Conservation (phyloP, 35 echinoderm and acorn worm genomes). For the Nesometra sesokonis region DNA sequence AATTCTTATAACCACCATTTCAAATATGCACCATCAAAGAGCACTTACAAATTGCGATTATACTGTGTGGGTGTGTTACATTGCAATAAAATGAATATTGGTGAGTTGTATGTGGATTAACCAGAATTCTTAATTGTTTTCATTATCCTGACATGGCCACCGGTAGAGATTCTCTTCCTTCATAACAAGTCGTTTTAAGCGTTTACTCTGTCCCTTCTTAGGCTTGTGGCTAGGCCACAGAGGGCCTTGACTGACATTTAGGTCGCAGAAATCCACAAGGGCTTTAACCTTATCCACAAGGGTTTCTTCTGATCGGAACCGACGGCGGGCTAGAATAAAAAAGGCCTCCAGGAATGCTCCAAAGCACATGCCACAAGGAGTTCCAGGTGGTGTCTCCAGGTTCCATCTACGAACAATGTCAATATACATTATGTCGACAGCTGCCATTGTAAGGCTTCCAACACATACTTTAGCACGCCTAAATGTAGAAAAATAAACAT, state of each 20-base stretch:
- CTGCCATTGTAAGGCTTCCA: constrained; percentile 41
- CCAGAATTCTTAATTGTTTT: neutral
- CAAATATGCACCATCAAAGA: no score
- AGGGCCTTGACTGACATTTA: constrained; percentile 17
- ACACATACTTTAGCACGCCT: constrained; percentile 59
- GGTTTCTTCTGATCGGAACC: constrained; percentile 33
- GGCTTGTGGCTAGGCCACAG: constrained; percentile 18
- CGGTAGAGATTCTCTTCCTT: neutral
- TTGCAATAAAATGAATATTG: no score
- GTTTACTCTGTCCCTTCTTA: neutral
- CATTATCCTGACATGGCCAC: neutral
- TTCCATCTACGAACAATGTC: constrained; percentile 71
- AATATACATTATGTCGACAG: constrained; percentile 72
- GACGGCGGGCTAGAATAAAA: constrained; percentile 41
- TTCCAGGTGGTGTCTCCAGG: constrained; percentile 23
- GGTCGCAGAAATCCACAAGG: constrained; percentile 56
- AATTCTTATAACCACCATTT: no score
- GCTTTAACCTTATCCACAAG: constrained; percentile 28
- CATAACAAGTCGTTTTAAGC: neutral
- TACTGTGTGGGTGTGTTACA: no score
- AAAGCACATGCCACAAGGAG: constrained; percentile 50
- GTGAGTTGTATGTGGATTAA: no score
- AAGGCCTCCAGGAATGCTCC: constrained; percentile 71
- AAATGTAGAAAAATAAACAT: neutral
- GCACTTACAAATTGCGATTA: no score